Evolutionary conservation across 1,140 invertebrate genomes (phyloP).

Genomic region (Anastrepha obliqua): DNA sequence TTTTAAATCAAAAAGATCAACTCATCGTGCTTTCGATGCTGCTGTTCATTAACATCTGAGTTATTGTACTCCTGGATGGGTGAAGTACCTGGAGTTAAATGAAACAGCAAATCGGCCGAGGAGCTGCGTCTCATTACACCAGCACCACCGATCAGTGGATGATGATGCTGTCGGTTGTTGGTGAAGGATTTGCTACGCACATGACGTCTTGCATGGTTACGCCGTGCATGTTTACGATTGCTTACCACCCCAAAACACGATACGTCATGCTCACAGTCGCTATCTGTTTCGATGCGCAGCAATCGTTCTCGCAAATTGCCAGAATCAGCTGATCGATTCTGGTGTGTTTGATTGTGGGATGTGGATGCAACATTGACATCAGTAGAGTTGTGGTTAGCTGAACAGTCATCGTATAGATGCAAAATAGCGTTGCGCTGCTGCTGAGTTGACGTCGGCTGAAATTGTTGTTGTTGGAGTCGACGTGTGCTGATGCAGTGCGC

Average conservation of each 20-base stretch:
- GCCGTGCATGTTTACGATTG: constrained; percentile 29
- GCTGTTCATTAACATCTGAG: background rate
- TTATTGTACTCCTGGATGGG: background rate
- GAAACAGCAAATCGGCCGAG: constrained; percentile 68
- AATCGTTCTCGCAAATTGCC: constrained; percentile 55
- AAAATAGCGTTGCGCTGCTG: constrained; percentile 17
- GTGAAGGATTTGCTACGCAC: constrained; percentile 69
- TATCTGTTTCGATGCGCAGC: constrained; percentile 61
- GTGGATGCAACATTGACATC: background rate
- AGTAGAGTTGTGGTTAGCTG: background rate
- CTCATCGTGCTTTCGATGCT: background rate
- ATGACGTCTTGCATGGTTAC: constrained; percentile 57
- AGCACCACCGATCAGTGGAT: constrained; percentile 43
- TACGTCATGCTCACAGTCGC: constrained; percentile 64
- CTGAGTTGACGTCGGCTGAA: background rate
- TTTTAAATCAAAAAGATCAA: constrained; percentile 26
- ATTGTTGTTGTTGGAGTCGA: background rate
- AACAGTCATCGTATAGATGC: background rate
- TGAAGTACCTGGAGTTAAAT: constrained; percentile 47
- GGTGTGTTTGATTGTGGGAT: background rate
- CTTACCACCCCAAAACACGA: constrained; percentile 67
- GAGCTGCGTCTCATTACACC: constrained; percentile 66
- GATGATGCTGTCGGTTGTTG: constrained; percentile 56
- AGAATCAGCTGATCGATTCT: background rate
- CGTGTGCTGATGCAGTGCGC: constrained; percentile 34